These are phyloP conservation scores for Drosophila auraria DNA, from an alignment of 1,140 invertebrate genomes.

Conservation along the genomic window DNA sequence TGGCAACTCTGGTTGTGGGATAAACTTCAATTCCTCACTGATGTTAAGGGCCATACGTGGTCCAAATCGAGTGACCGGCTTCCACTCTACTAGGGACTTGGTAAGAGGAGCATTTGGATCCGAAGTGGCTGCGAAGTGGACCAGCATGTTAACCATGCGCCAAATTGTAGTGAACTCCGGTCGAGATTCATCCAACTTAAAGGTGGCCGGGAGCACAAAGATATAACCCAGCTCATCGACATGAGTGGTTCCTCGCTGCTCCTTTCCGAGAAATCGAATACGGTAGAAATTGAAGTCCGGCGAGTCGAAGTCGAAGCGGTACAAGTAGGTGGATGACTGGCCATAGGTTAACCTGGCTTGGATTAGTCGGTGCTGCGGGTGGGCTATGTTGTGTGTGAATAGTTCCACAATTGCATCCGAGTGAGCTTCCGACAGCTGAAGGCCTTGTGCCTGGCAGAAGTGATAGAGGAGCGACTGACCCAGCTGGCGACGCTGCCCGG, in stretches of 20 bases:
- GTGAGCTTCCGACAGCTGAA: conserved; percentile 1
- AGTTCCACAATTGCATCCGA: conserved; percentile 17
- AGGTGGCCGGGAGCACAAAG: conserved; percentile 86
- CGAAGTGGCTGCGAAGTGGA: conserved; percentile 82
- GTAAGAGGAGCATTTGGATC: conserved; percentile 68
- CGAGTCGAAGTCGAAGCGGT: conserved; percentile 85
- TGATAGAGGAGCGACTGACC: conserved; percentile 39
- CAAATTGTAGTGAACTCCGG: conserved; percentile 78
- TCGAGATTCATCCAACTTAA: conserved; percentile 76
- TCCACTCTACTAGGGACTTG: conserved; percentile 70
- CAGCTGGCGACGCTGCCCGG: conserved; percentile 31
- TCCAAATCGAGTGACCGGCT: conserved; percentile 65
- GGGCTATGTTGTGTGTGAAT: conserved; percentile 63
- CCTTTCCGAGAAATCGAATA: conserved; percentile 49
- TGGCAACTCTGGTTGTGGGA: conserved; percentile 80
- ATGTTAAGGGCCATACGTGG: conserved; percentile 84
- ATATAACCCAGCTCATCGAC: conserved; percentile 88
- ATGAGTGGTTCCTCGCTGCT: conserved; percentile 86
- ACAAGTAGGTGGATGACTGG: conserved; percentile 83
- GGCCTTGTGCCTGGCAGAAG: conserved; percentile 27
- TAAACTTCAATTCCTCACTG: conserved; percentile 71
- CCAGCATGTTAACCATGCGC: conserved; percentile 85
- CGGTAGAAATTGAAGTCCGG: conserved; percentile 69
- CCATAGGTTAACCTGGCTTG: conserved; percentile 62
- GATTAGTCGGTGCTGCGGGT: conserved; percentile 73